Percentiles rank a stretch among this genome's conserved stretches.
phyloP scores from a whole-genome alignment of 2,888 invertebrate genomes.

The Melinaea marsaeus region DNA sequence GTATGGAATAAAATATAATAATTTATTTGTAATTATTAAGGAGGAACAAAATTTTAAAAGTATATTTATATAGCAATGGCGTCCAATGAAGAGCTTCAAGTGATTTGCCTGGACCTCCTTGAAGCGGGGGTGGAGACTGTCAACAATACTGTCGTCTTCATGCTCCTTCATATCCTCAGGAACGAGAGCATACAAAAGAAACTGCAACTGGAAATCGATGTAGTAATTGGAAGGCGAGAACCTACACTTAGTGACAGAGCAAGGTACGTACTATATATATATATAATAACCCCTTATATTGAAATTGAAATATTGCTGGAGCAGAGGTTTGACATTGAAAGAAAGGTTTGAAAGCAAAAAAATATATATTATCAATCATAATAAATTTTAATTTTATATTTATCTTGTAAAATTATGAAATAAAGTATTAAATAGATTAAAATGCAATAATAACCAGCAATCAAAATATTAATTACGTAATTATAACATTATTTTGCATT shows the following conservation, averaged over 20 bases:
- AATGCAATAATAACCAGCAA: too few species aligned
- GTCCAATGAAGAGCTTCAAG: constrained; percentile 61
- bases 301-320: too few species aligned
- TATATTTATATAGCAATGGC: not conserved
- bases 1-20: not conserved
- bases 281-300: too few species aligned
- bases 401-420: too few species aligned
- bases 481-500: too few species aligned
- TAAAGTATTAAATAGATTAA: too few species aligned
- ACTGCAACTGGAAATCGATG: constrained; percentile 79
- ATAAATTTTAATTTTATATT: too few species aligned
- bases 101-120: constrained; percentile 81
- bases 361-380: too few species aligned
- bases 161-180: constrained; percentile 77
- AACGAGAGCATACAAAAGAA: constrained; percentile 76
- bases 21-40: not conserved
- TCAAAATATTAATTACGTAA: too few species aligned
- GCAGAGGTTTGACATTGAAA: too few species aligned
- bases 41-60: not conserved
- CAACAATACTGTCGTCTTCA: constrained; percentile 79
- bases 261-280: constrained; percentile 49
- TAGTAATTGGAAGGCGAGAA: constrained; percentile 74
- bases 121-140: constrained; percentile 85
- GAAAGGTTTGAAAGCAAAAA: too few species aligned
- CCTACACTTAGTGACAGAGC: constrained; percentile 77